Evolutionary conservation across 2,888 invertebrate species (phyloP), one percentile per base, ranked within the genome.

Genomic region (Dynastes maya): DNA sequence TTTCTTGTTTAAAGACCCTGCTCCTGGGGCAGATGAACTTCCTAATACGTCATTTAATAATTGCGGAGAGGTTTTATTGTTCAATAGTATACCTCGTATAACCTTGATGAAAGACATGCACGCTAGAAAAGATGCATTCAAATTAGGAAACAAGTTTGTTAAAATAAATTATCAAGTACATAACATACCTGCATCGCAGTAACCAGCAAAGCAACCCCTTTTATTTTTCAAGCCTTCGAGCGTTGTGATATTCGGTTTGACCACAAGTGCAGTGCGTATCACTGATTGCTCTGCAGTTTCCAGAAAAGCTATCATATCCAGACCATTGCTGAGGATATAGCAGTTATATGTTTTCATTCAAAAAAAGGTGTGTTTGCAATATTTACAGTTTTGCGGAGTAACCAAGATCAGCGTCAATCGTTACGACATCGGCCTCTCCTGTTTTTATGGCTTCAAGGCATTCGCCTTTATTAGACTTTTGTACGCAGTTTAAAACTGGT

Each of bases 191-290:
- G 93, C 91, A 51, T 93, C 93, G 0, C 93, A 92, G 82, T 90
- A 94, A 84, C 92, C 92, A 0, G 94, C 92, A 88, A 94, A 92
- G 86, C 94, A 94, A 0, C 92, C 93, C 32, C 88, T 90, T 81
- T 89, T 91, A 0, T 88, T 90, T 58, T 90, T 88, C 2, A 94
- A 84, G 85, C 92, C 91, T 80, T 90, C 89, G 81, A 93, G 91
- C 32, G 89, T 88, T 27, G 86, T 84, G n/a, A 83, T 80, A n/a
- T 85, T 80, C 22, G 83, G 81, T 81, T 90, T 91, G 0, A 93
- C 87, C 16, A 93, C 89, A 0, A 92, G 91, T 0, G 92, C 88
- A 0, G 92, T 88, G 13, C 91, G 90, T 11, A 92, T 90, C 0
- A 90, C 86, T 11, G 89, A 88, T 0, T 84, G 85, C 0, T 87